Conservation (phyloP, 2,797 vertebrate genomes). For the Enteromius argenteus region DNA sequence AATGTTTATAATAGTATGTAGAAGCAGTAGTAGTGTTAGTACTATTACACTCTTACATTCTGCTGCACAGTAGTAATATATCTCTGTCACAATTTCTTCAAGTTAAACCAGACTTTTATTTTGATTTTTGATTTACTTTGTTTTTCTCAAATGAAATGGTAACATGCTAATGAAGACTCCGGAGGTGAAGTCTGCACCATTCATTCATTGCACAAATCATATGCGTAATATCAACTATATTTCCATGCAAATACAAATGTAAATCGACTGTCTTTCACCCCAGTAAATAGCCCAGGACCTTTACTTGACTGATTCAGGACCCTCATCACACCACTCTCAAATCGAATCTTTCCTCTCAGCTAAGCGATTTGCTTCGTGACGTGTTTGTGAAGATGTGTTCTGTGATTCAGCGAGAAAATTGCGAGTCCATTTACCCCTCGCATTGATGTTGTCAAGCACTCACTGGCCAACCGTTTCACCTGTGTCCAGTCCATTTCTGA, state of each 20-base stretch:
- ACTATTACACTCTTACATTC: not conserved
- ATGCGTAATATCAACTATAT: not conserved
- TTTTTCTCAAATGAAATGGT: not conserved
- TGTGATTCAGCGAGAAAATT: constrained; percentile 38
- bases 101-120: not conserved
- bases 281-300: not conserved
- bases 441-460: constrained; percentile 48
- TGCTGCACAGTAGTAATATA: not conserved
- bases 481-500: constrained; percentile 28
- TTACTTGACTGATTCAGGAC: not conserved
- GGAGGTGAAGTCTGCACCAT: not conserved
- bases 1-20: no score
- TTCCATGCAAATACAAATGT: not conserved
- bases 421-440: constrained; percentile 16
- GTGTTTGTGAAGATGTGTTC: constrained; percentile 32
- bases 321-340: constrained; percentile 6
- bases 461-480: constrained; percentile 34
- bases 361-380: not conserved
- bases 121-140: not conserved
- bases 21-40: no score
- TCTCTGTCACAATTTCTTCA: not conserved
- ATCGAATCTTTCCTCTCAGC: constrained; percentile 27
- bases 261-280: not conserved
- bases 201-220: not conserved
- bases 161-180: not conserved